These are phyloP conservation scores for Anhinga anhinga DNA, from an alignment of 2,113 vertebrate genomes.

Conservation along the genomic window DNA sequence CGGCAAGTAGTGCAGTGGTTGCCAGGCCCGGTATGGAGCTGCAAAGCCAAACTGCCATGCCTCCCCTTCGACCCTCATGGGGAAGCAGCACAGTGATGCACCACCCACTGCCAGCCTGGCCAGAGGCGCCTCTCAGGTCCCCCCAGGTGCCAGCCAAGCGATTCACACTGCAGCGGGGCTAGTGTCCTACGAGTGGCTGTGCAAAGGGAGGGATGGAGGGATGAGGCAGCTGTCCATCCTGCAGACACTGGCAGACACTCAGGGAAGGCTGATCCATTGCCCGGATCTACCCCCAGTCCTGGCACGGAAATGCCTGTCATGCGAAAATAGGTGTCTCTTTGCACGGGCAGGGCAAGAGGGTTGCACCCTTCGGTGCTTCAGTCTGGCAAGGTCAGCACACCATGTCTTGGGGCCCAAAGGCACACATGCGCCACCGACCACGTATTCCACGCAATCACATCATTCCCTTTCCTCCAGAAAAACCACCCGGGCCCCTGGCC, in stretches of 20 bases:
- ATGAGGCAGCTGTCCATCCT: neutral
- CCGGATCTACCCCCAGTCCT: neutral
- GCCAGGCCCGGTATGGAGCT: neutral
- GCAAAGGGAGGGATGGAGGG: neutral
- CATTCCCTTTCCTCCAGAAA: neutral
- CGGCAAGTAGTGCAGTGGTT: neutral
- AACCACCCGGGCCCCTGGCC: neutral
- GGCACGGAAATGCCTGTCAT: neutral
- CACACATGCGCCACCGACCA: neutral
- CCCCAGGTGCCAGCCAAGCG: neutral
- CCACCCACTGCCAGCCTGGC: accelerated
- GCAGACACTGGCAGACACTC: neutral
- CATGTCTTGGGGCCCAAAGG: neutral
- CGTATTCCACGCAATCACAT: neutral
- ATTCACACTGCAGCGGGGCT: neutral
- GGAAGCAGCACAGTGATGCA: neutral
- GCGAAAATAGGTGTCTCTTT: neutral
- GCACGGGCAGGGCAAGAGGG: neutral
- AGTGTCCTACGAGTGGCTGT: neutral
- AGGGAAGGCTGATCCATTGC: neutral
- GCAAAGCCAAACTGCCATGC: neutral
- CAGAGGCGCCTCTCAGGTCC: neutral
- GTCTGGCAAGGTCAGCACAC: neutral
- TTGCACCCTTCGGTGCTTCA: neutral
- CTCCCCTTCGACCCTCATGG: neutral